Evolutionary conservation across 2,888 invertebrate genomes (phyloP), one percentile per base, ranked within the genome.

Genomic region (Drosophila ustulata): DNA sequence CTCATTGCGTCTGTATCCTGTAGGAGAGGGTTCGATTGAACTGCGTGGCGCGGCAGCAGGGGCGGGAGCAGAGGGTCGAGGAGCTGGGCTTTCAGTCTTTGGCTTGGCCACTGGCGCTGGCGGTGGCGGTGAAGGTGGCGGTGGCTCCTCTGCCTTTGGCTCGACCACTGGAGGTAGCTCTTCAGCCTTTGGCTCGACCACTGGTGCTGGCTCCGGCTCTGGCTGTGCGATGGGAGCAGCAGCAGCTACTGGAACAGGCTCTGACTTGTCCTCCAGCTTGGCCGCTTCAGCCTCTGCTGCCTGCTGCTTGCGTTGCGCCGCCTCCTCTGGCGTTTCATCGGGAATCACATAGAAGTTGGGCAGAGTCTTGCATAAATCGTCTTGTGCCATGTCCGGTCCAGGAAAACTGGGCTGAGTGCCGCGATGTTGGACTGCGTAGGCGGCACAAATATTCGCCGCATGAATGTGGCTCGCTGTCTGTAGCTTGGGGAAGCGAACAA

Each of bases 391-490:
- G 0, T 68, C 50, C 1, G 11, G 30, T 0, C 76, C 67, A 0
- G 85, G 77, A 28, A 71, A 74, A 46, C 82, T 82, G 6, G 73
- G 74, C 18, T 86, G 82, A 1, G 69, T 71, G 7, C 83, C 83
- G 0, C 53, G 68, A 3, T 41, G 58, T 3, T 95, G 95, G 4
- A 98, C 97, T 47, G 97, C 96, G 59, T 95, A 92, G 0, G 97
- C 94, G 1, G 98, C 98, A 52, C 97, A 94, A 69, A 93, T 91
- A 89, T 96, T 96, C 1, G 98, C 95, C 58, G 96, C 95, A 71
- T 94, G 93, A 55, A 98, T 94, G 75, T 95, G 94, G 90, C 96
- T 95, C 84, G 94, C 93, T 67, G 97, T 91, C 0, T 94, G 90
- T 32, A 95, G 89, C 41, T 94, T 89, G 11, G 94, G 94, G 75